Evolutionary conservation across 2,113 vertebrate species (phyloP).

Genomic region (Vulpes vulpes): DNA sequence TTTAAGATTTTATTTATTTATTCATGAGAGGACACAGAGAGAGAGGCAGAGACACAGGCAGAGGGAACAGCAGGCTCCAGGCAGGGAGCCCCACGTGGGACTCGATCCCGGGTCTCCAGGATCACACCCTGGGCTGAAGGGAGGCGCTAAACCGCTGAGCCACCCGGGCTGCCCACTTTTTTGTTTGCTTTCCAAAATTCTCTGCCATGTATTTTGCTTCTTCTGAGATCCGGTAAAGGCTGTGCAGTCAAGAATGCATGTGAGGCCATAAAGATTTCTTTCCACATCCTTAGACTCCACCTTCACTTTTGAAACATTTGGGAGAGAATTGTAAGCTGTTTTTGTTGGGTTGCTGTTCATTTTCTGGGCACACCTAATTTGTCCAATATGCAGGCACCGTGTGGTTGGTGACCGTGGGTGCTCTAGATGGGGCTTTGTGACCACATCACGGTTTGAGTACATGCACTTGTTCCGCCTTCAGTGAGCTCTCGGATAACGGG

Average conservation of each 20-base stretch:
- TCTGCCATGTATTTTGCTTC: background rate
- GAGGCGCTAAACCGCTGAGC: no score
- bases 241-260: fast-evolving
- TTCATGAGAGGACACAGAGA: no score
- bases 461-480: fast-evolving
- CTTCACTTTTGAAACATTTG: background rate
- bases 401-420: background rate
- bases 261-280: background rate
- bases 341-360: background rate
- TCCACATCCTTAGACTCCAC: fast-evolving
- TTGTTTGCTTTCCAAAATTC: background rate
- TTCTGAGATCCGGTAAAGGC: background rate
- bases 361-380: background rate
- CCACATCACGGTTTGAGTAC: fast-evolving
- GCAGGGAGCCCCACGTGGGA: no score
- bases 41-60: no score
- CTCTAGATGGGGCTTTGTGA: background rate
- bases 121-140: no score
- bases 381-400: fast-evolving
- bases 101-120: no score
- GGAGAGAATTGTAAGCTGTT: background rate
- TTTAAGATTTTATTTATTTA: no score
- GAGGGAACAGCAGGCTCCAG: no score
- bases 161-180: background rate
- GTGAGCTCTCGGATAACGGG: background rate